Base-by-base conservation (phyloP, 2,888 invertebrate species). In the Pterostichus madidus region DNA sequence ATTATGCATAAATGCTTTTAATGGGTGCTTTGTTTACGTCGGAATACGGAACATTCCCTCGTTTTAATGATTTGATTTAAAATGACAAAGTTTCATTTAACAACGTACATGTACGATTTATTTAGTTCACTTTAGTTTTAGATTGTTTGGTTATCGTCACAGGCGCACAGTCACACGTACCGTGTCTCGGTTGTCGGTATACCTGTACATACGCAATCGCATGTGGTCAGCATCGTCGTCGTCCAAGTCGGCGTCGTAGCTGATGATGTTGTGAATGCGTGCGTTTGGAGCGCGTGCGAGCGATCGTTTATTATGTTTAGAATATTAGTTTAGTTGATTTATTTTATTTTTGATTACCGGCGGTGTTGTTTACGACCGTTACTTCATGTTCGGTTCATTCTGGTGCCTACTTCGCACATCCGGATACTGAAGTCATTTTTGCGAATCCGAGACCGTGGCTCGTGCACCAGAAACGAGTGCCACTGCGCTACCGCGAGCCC, bases 401-500 rank as follows among this genome's bases (percentile, higher is more conserved):
- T 88, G 87, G 88, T 89, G 88, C 88, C 87, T 88, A 89, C 88
- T 86, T 88, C 86, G 89, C 88, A 89, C 89, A 88, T 88, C 88
- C 88, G 88, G 88, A 88, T 88, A 90, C 89, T 89, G 88, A 87
- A 88, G 88, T 88, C 89, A 88, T 88, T 73, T 81, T 81, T 87
- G 86, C 88, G 88, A 86, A 85, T 86, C 86, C 81, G 85, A 83
- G 85, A 85, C 85, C 84, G 87, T 87, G 86, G 87, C 86, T 88
- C 87, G 87, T 87, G 87, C 87, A 86, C 86, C 87, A 86, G 87
- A 81, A 75, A 81, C 81, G 81, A 87, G 86, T 87, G 87, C 87
- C 87, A 89, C 89, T 88, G 88, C 88, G 88, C 89, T 89, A 89
- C 89, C 89, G 88, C 88, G 87, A 87, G 87, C 88, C 88, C 87